phyloP scores from a whole-genome alignment of 1,140 invertebrate genomes.

The Lucilia sericata region DNA sequence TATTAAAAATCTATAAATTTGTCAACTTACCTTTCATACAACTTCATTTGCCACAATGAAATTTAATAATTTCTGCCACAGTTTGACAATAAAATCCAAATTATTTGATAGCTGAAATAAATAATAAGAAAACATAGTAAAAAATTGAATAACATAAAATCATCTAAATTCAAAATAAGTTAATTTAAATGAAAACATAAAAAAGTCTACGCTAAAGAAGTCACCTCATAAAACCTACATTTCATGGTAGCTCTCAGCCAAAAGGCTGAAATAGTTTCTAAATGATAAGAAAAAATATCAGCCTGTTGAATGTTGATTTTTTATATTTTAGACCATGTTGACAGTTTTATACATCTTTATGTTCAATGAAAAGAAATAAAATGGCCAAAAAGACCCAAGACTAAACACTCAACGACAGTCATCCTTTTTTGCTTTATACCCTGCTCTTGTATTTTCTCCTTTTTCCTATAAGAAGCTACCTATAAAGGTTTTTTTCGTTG shows the following conservation, averaged over 20 bases:
- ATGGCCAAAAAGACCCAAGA: background rate
- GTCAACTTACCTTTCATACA: too few relatives aligned
- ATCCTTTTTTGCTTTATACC: background rate
- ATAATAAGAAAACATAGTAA: background rate
- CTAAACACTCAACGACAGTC: background rate
- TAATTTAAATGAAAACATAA: slow-evolving; percentile 13
- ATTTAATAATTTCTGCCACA: too few relatives aligned
- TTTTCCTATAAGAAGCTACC: too few relatives aligned
- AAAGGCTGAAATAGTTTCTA: background rate
- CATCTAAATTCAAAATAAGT: background rate
- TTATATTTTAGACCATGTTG: slow-evolving; percentile 24
- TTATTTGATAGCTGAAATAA: background rate
- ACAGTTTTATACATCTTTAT: slow-evolving; percentile 44
- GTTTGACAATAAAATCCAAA: background rate
- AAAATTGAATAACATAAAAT: too few relatives aligned
- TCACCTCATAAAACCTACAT: background rate
- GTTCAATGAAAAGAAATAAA: background rate
- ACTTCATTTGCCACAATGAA: too few relatives aligned
- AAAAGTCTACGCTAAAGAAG: background rate
- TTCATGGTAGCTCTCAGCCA: background rate
- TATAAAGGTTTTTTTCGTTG: background rate
- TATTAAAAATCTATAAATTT: too few relatives aligned
- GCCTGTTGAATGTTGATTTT: slow-evolving; percentile 34
- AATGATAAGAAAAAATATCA: background rate
- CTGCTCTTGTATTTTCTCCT: background rate